A percentile compares a stretch with the other conserved stretches of the same genome.
These are phyloP conservation scores for Parazoanthus swiftii DNA, from an alignment of 92 coral and sea anemone species.

Conservation along the genomic window DNA sequence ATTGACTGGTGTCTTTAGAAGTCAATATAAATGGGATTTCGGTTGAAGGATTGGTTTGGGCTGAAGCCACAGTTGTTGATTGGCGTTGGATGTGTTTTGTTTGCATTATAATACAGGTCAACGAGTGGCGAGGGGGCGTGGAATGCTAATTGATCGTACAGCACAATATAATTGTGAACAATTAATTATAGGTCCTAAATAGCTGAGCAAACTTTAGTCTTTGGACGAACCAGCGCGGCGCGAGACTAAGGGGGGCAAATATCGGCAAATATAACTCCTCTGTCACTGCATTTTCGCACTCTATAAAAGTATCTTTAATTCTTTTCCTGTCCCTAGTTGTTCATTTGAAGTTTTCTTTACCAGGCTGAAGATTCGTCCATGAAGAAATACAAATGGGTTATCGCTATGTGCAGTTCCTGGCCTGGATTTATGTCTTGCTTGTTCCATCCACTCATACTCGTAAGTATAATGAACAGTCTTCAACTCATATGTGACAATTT, in stretches of 20 bases:
- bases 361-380: slow-evolving; percentile 42
- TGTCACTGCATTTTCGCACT: slow-evolving; percentile 19
- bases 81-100: slow-evolving; percentile 31
- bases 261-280: slow-evolving; percentile 14
- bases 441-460: neutral
- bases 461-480: slow-evolving; percentile 1
- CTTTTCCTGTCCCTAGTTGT: neutral
- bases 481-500: neutral
- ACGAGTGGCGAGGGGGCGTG: slow-evolving; percentile 67
- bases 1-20: neutral
- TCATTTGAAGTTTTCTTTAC: slow-evolving; percentile 8
- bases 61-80: slow-evolving; percentile 25
- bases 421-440: slow-evolving; percentile 23
- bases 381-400: slow-evolving; percentile 35
- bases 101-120: slow-evolving; percentile 42
- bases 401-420: slow-evolving; percentile 28
- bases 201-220: slow-evolving; percentile 52
- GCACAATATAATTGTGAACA: slow-evolving; percentile 89
- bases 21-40: slow-evolving; percentile 8
- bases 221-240: slow-evolving; percentile 4
- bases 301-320: slow-evolving; percentile 4
- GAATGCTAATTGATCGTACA: slow-evolving; percentile 91
- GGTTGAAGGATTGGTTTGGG: slow-evolving; percentile 1
- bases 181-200: slow-evolving; percentile 85
- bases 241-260: slow-evolving; percentile 24